phyloP scores from a whole-genome alignment of 1,140 invertebrate genomes.

The Papilio polyxenes region DNA sequence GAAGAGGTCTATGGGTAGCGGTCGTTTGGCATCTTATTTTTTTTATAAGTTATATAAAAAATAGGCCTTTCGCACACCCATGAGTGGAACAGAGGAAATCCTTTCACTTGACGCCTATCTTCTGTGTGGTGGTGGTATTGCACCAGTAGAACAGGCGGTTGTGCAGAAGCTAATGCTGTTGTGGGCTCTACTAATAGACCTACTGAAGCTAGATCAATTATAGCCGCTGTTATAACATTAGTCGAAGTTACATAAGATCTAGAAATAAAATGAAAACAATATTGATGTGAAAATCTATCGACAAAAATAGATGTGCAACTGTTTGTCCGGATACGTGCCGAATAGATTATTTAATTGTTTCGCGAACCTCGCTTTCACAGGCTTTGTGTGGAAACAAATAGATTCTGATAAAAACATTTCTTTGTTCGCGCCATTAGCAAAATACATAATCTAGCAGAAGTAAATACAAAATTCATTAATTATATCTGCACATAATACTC shows the following conservation, averaged over 20 bases:
- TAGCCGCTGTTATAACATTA: not conserved
- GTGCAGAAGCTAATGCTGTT: not conserved
- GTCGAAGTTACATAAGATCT: not conserved
- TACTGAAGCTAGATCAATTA: not conserved
- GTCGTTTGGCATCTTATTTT: no score
- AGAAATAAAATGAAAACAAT: not conserved
- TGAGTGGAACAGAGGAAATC: no score
- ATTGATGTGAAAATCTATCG: not conserved
- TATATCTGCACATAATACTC: not conserved
- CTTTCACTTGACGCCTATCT: not conserved
- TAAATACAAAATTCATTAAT: not conserved
- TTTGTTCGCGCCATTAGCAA: not conserved
- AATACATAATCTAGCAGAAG: not conserved
- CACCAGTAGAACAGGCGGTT: not conserved
- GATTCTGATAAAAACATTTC: not conserved
- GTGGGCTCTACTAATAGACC: not conserved
- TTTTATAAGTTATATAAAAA: no score
- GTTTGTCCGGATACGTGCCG: not conserved
- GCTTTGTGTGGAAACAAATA: not conserved
- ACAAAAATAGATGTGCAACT: not conserved
- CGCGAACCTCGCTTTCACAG: not conserved
- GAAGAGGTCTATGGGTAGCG: no score
- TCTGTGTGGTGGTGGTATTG: not conserved
- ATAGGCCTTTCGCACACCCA: no score
- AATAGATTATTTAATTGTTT: constrained; percentile 11